These are phyloP conservation scores for Scaptomyza graminum DNA, from an alignment of 1,140 invertebrate species.

Conservation along the genomic window DNA sequence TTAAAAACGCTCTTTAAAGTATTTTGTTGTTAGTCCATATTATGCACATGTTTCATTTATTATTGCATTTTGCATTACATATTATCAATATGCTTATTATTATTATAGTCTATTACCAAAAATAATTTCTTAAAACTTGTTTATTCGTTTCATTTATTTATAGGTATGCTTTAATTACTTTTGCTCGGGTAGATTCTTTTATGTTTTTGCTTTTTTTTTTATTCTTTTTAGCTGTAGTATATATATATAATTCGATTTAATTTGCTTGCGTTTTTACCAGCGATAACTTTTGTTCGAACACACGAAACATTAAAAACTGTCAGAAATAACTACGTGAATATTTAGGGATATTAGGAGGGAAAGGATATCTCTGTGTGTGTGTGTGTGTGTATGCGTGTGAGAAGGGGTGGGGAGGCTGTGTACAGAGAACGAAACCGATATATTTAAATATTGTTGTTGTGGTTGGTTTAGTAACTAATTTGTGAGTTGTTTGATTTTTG, in stretches of 20 bases:
- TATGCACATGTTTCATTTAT: constrained; percentile 81
- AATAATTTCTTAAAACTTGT: constrained; percentile 83
- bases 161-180: constrained; percentile 72
- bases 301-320: constrained; percentile 53
- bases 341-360: neutral
- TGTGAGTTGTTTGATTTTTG: constrained; percentile 47
- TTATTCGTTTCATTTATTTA: constrained; percentile 72
- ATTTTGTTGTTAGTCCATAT: constrained; percentile 70
- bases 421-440: constrained; percentile 72
- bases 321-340: constrained; percentile 65
- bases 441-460: constrained; percentile 49
- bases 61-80: constrained; percentile 78
- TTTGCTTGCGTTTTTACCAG: constrained; percentile 56
- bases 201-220: neutral
- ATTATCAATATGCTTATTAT: constrained; percentile 76
- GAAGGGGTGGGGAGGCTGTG: constrained; percentile 29
- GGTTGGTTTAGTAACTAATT: constrained; percentile 72
- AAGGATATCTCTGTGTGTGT: constrained; percentile 23
- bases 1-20: neutral
- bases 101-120: constrained; percentile 83
- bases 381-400: constrained; percentile 29
- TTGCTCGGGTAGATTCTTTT: constrained; percentile 37
- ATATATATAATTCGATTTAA: constrained; percentile 69
- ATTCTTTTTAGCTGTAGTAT: constrained; percentile 39
- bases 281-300: constrained; percentile 66